Conservation (phyloP, 2,113 vertebrate genomes). For the Noctilio leporinus region DNA sequence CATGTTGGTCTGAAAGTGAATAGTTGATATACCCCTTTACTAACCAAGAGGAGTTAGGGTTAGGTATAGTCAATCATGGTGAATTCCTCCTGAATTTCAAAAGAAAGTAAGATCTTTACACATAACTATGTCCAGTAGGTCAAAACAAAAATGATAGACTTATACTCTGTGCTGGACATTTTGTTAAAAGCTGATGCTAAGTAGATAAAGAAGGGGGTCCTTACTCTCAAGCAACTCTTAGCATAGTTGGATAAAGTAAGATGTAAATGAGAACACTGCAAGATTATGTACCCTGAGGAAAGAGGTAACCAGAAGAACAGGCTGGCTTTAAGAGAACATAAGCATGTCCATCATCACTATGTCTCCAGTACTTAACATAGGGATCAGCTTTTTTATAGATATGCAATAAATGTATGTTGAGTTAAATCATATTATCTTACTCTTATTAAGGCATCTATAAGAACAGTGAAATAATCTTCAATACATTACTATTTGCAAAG, state of each 20-base stretch:
- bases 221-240: neutral
- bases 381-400: neutral
- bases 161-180: neutral
- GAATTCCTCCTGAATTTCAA: neutral
- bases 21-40: neutral
- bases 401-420: neutral
- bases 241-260: neutral
- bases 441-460: neutral
- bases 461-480: neutral
- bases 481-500: neutral
- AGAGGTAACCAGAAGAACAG: neutral
- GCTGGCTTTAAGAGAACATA: neutral
- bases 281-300: neutral
- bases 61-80: neutral
- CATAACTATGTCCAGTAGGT: neutral
- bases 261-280: neutral
- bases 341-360: neutral
- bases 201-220: neutral
- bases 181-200: neutral
- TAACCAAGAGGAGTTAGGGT: neutral
- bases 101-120: neutral
- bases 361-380: neutral
- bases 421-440: neutral
- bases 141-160: neutral
- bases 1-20: constrained; percentile 9